Evolutionary conservation across 2,797 vertebrate genomes (phyloP), one percentile per base, ranked within the genome.

Genomic region (Protonibea diacanthus): DNA sequence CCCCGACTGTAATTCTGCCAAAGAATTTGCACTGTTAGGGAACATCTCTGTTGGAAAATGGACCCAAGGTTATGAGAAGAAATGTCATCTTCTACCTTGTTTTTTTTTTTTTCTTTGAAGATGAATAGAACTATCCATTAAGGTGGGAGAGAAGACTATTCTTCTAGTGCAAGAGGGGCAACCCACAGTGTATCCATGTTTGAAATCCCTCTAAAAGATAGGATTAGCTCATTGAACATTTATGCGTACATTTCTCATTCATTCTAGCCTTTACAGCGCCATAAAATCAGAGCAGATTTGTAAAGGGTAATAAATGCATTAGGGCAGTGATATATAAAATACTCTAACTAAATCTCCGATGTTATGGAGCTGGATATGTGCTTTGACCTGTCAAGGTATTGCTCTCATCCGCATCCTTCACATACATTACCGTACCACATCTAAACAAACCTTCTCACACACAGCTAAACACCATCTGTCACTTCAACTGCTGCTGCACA

Each of bases 371-470:
- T 58, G 53, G 75, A 63, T 6, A 14, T 56, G 48, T 13, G 29
- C 38, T 59, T 40, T 62, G 48, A 61, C 55, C 25, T 77, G 73
- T 60, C 29, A 62, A 59, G 20, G 21, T 21, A 56, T 63, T 2
- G 2, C 45, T 53, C 44, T 60, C 23, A 44, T 61, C 17, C 5
- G 21, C 62, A 80, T 79, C 40, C 62, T 61, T 75, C 55, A 62
- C 51, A 79, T 49, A 72, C 45, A 81, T 74, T 69, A 59, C 49
- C 68, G 18, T 11, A 18, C 18, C 1, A 17, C 74, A 73, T 51
- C 78, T 44, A 79, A 67, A 83, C 73, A 84, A 83, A 75, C 27
- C 69, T 58, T 47, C 59, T 53, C n/a, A 76, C 27, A 71, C 61
- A 40, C 53, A 74, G 20, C 44, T 14, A 20, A 5, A 64, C 20